A percentile compares a stretch with the other conserved stretches of the same genome.
phyloP scores from a whole-genome alignment of 2,888 invertebrate species.

The Drosophila formosana region DNA sequence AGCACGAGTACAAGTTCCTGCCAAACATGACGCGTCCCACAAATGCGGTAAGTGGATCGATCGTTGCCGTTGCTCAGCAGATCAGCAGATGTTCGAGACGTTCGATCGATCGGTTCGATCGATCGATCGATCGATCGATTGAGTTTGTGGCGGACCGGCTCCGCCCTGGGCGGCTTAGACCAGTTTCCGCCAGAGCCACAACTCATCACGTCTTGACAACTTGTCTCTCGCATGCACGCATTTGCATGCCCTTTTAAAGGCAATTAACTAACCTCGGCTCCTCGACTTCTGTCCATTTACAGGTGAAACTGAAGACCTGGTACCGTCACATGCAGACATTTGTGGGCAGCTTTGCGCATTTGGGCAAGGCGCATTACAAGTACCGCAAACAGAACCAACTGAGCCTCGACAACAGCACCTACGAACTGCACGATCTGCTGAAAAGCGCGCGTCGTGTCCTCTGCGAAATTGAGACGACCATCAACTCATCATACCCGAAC shows the following conservation, averaged over 20 bases:
- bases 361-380: slow-evolving; percentile 75
- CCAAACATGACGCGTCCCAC: slow-evolving; percentile 75
- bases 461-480: slow-evolving; percentile 83
- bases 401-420: slow-evolving; percentile 48
- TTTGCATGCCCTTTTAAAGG: slow-evolving; percentile 46
- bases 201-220: not conserved
- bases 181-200: slow-evolving; percentile 44
- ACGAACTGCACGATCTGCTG: slow-evolving; percentile 76
- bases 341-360: slow-evolving; percentile 80
- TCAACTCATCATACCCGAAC: slow-evolving; percentile 75
- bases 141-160: slow-evolving; percentile 54
- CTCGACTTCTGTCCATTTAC: slow-evolving; percentile 7
- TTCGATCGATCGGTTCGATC: slow-evolving; percentile 31
- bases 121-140: slow-evolving; percentile 32
- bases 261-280: not conserved
- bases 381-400: slow-evolving; percentile 65
- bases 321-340: slow-evolving; percentile 81
- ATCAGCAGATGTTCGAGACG: not conserved
- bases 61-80: not conserved
- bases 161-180: slow-evolving; percentile 68
- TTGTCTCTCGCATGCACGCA: slow-evolving; percentile 13
- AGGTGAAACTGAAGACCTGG: slow-evolving; percentile 82
- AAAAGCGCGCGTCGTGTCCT: slow-evolving; percentile 76
- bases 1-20: slow-evolving; percentile 79
- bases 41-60: slow-evolving; percentile 70